Evolutionary conservation across 2,888 invertebrate species (phyloP).

Genomic region (Ariolimax columbianus): DNA sequence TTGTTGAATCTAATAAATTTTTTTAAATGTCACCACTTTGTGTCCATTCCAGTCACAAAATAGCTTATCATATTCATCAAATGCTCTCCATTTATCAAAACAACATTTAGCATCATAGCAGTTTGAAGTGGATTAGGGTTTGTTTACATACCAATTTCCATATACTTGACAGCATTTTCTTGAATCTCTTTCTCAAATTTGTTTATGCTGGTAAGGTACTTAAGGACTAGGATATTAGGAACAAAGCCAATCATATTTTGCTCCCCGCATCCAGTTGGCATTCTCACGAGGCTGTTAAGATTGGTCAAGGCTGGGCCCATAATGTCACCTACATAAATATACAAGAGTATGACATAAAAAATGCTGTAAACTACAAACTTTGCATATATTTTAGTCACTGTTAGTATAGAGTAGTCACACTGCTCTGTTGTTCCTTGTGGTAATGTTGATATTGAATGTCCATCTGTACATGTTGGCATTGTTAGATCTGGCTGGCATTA

Average conservation of each 20-base stretch:
- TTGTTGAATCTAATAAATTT: no score
- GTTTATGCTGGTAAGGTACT: conserved; percentile 82
- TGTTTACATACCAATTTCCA: conserved; percentile 81
- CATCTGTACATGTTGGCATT: no score
- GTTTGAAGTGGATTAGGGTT: neutral
- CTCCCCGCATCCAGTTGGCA: conserved; percentile 89
- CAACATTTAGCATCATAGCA: neutral
- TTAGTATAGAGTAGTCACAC: no score
- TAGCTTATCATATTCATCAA: no score
- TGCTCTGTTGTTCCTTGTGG: no score
- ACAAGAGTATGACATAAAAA: neutral
- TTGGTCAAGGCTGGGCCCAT: conserved; percentile 78
- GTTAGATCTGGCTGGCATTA: no score
- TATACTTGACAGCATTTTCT: conserved; percentile 81
- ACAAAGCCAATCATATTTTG: conserved; percentile 89
- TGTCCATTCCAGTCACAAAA: no score
- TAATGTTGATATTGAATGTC: no score
- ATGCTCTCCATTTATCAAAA: no score
- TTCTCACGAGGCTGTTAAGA: conserved; percentile 83
- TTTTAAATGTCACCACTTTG: no score
- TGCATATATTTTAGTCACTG: no score
- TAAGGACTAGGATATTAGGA: conserved; percentile 85
- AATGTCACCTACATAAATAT: conserved; percentile 74
- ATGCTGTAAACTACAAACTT: neutral
- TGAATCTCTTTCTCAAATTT: conserved; percentile 82